Conservation (phyloP, 1,140 invertebrate species). For the Pomacea maculata region DNA sequence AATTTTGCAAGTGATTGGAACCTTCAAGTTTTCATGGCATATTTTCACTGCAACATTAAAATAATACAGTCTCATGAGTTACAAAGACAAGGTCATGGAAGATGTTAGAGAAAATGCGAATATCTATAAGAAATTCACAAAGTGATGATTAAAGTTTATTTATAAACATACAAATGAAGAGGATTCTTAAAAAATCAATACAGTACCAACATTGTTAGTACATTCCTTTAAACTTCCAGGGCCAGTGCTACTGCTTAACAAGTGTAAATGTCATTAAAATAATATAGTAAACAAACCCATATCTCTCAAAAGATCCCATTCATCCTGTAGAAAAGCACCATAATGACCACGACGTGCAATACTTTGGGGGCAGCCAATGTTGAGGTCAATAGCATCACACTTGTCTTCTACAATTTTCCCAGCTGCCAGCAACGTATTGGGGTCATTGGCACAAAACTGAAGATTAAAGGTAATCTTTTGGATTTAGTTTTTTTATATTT, state of each 20-base stretch:
- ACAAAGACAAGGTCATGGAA: too few species aligned
- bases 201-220: too few species aligned
- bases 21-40: slow-evolving; percentile 59
- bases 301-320: slow-evolving; percentile 81
- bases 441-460: slow-evolving; percentile 97
- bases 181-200: too few species aligned
- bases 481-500: too few species aligned
- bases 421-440: slow-evolving; percentile 85
- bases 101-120: too few species aligned
- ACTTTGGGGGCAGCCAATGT: slow-evolving; percentile 95
- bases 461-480: slow-evolving; percentile 47
- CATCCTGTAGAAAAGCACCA: slow-evolving; percentile 91
- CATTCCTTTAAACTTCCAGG: too few species aligned
- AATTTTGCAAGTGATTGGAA: slow-evolving; percentile 97
- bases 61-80: slow-evolving; percentile 10
- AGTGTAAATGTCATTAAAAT: too few species aligned
- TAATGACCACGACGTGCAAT: slow-evolving; percentile 89
- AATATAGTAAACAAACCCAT: slow-evolving; percentile 75
- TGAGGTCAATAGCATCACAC: slow-evolving; percentile 98
- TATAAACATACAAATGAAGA: too few species aligned
- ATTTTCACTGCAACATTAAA: slow-evolving; percentile 68
- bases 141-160: too few species aligned
- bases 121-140: too few species aligned
- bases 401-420: slow-evolving; percentile 81
- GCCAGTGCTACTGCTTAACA: too few species aligned